Evolutionary conservation across 2,888 invertebrate genomes (phyloP).

Genomic region (Lasioglossum villosulum): DNA sequence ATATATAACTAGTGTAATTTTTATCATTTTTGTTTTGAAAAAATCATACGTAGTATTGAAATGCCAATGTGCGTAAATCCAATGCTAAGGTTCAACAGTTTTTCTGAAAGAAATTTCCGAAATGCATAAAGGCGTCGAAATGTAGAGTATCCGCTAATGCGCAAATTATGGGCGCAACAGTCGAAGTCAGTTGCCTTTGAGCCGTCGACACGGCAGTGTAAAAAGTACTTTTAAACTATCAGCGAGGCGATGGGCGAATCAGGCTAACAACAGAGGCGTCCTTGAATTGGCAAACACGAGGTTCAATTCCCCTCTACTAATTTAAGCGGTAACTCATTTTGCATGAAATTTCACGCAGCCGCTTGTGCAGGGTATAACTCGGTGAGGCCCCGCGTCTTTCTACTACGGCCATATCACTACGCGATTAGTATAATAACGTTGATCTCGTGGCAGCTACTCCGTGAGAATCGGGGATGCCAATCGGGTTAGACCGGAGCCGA

Average conservation of each 20-base stretch:
- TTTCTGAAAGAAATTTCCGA: background rate
- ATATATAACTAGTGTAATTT: background rate
- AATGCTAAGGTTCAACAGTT: background rate
- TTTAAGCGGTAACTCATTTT: conserved; percentile 24
- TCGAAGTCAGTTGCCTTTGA: background rate
- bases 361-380: background rate
- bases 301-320: conserved; percentile 19
- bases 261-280: conserved; percentile 20
- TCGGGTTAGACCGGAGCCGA: conserved; percentile 69
- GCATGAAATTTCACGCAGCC: conserved; percentile 14
- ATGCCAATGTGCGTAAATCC: background rate
- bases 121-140: background rate
- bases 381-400: conserved; percentile 8
- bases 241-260: background rate
- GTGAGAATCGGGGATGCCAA: conserved; percentile 68
- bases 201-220: background rate
- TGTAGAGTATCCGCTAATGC: background rate
- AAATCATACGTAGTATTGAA: background rate
- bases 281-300: background rate
- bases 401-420: conserved; percentile 6
- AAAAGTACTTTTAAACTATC: conserved; percentile 1
- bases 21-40: background rate
- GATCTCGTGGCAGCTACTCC: conserved; percentile 50
- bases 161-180: background rate
- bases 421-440: conserved; percentile 72